These are phyloP conservation scores for Chrysaora quinquecirrha DNA, from an alignment of 30 jellyfish, hydroid and myxozoan genomes.

Conservation along the genomic window DNA sequence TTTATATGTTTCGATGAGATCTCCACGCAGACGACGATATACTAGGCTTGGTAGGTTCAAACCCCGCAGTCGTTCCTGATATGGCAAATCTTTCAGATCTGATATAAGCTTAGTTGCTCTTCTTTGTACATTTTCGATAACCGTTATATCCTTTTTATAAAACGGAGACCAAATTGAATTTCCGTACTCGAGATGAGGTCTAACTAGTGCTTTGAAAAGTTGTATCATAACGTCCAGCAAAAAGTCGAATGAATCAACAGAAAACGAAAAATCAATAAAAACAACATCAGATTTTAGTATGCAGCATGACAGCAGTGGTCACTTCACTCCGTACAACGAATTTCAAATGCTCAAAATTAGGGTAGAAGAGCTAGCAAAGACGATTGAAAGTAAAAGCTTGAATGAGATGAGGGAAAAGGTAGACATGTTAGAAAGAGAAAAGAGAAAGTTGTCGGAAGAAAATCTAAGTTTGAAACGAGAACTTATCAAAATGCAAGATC, in stretches of 20 bases:
- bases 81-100: too few species aligned
- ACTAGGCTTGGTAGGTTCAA: too few species aligned
- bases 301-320: slow-evolving; percentile 2
- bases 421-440: not conserved
- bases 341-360: not conserved
- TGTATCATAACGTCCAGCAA: not conserved
- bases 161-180: too few species aligned
- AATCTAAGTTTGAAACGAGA: not conserved
- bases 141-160: too few species aligned
- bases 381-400: not conserved
- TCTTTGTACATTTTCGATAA: too few species aligned
- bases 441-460: not conserved
- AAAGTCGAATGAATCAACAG: not conserved
- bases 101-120: too few species aligned
- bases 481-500: not conserved
- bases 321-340: not conserved
- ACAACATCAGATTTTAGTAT: not conserved
- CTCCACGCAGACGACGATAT: too few species aligned
- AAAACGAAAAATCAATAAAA: not conserved
- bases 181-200: too few species aligned
- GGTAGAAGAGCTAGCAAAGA: not conserved
- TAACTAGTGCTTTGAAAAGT: slow-evolving; percentile 19
- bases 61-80: too few species aligned
- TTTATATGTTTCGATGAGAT: too few species aligned
- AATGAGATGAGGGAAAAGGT: not conserved